phyloP scores from a whole-genome alignment of 2,888 invertebrate genomes.

The Ophion slaviceki region DNA sequence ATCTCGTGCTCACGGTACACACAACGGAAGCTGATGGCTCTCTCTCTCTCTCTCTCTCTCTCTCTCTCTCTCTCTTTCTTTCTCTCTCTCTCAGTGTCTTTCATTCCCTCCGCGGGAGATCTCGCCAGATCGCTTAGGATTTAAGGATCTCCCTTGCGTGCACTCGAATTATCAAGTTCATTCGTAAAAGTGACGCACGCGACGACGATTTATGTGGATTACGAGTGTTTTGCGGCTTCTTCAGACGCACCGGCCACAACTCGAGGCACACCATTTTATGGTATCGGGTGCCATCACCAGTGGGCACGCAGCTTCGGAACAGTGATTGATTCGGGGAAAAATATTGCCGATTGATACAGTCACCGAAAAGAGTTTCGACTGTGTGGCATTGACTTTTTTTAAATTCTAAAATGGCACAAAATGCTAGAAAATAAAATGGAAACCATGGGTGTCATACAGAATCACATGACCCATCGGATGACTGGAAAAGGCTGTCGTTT shows the following conservation, averaged over 20 bases:
- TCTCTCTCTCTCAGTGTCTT: not conserved
- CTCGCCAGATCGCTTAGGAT: conserved; percentile 57
- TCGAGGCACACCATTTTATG: not conserved
- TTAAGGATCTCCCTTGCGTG: conserved; percentile 52
- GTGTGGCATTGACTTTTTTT: no score
- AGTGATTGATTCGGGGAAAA: not conserved
- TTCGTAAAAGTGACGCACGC: conserved; percentile 55
- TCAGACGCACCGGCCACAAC: conserved; percentile 46
- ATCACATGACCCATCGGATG: no score
- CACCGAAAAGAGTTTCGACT: not conserved
- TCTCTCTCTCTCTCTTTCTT: conserved; percentile 3
- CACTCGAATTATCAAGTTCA: conserved; percentile 49
- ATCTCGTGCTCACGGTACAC: conserved; percentile 32
- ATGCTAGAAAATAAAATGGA: no score
- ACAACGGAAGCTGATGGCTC: conserved; percentile 44
- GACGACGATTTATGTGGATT: conserved; percentile 38
- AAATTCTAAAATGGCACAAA: no score
- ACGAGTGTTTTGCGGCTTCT: conserved; percentile 34
- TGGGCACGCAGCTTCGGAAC: not conserved
- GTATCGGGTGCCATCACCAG: not conserved
- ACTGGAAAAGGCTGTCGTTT: no score
- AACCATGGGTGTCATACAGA: no score
- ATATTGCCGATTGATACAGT: not conserved
- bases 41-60: conserved; percentile 19
- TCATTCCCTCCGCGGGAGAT: conserved; percentile 48